Base-by-base conservation (phyloP, 2,797 vertebrate species). In the Acanthurus lineatus region DNA sequence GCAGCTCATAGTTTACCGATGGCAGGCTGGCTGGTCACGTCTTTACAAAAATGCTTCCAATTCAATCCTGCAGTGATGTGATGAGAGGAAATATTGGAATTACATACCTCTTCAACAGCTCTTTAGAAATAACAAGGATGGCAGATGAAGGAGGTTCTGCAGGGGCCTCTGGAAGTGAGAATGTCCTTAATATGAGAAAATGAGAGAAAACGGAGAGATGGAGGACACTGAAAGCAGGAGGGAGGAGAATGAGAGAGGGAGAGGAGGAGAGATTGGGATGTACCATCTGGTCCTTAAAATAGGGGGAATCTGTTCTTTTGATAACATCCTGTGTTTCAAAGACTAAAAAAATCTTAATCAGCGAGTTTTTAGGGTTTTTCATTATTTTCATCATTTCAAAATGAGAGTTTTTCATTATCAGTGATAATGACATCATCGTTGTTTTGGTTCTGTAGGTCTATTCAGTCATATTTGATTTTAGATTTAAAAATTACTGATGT, bases 201-300 rank as follows among this genome's bases (percentile, higher is more conserved):
- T 87, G 86, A 89, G 77, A 88, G 86, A 88, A 85, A 91, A 79
- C 79, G 69, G 79, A 95, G 91, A 90, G 94, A 95, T 94, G 93
- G 94, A 95, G 95, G 94, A 91, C 94, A 91, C 91, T 88, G 92
- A 82, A 79, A 85, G 87, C 78, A 90, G 81, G 88, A 90, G 89
- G 87, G 89, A 93, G 91, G 92, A 90, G 86, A 90, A 68, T 63
- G 35, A 69, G 62, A 71, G 74, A 87, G 47, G 68, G 69, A 82
- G 87, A 88, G 88, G 93, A 90, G 90, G 89, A 86, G 86, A 91
- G 81, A 83, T 77, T 82, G 94, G 95, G 74, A 86, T 73, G 86
- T 95, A 96, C 95, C 95, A 96, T 91, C 72, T 80, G 53, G 11
- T 64, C 17, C 54, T 61, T 38, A 57, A 20, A 52, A 69, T 20